Evolutionary conservation across 1,140 invertebrate species (phyloP).

Genomic region (Drosophila malerkotliana): DNA sequence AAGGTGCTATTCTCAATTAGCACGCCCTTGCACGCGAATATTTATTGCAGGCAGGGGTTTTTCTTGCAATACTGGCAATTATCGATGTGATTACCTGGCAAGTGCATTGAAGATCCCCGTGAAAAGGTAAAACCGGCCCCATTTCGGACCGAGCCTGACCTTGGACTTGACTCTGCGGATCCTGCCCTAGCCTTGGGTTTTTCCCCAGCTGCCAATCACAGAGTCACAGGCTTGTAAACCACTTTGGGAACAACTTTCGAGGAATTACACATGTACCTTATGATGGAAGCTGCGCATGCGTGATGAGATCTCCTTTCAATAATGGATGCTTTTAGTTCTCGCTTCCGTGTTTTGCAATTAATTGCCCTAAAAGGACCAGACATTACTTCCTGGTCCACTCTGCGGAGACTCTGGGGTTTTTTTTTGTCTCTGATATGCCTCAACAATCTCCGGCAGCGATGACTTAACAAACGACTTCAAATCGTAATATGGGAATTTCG

Average conservation of each 20-base stretch:
- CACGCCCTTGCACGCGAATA: constrained; percentile 19
- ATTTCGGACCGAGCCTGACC: constrained; percentile 30
- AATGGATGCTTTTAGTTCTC: constrained; percentile 39
- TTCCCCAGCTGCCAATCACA: constrained; percentile 12
- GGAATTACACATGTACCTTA: constrained; percentile 24
- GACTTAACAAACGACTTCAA: constrained; percentile 27
- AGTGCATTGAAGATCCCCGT: constrained; percentile 11
- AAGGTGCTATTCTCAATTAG: constrained; percentile 23
- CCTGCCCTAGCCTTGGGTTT: constrained; percentile 25
- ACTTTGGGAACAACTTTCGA: constrained; percentile 74
- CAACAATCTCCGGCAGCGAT: background rate
- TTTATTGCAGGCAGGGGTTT: constrained; percentile 15
- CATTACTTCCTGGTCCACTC: constrained; percentile 17
- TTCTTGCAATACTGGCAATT: constrained; percentile 18
- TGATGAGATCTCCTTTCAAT: constrained; percentile 21
- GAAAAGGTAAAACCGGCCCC: constrained; percentile 30
- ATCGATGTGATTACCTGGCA: constrained; percentile 17
- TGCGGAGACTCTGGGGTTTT: background rate
- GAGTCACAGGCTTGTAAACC: constrained; percentile 35
- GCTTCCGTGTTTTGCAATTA: constrained; percentile 64
- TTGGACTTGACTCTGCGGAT: constrained; percentile 54
- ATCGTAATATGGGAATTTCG: constrained; percentile 46
- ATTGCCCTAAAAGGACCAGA: constrained; percentile 37
- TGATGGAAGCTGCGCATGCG: constrained; percentile 25
- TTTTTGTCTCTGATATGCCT: background rate